Evolutionary conservation across 1,140 invertebrate genomes (phyloP), one percentile per base, ranked within the genome.

Genomic region (Liolophura sinensis): DNA sequence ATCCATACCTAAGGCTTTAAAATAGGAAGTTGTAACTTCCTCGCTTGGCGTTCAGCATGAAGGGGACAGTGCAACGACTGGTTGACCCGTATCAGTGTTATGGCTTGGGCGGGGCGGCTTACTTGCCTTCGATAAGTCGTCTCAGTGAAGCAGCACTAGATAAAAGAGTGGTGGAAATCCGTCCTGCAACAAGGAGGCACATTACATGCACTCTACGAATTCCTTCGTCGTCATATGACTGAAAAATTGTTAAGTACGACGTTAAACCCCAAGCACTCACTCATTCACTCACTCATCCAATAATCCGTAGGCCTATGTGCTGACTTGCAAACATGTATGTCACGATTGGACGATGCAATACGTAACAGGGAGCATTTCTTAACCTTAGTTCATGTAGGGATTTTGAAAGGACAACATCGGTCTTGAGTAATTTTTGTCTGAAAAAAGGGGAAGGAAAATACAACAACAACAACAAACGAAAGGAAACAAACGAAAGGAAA

Each of bases 271-370:
- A n/a, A n/a, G n/a, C n/a, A n/a, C n/a, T n/a, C n/a, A n/a, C n/a
- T n/a, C n/a, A n/a, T n/a, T n/a, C n/a, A n/a, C n/a, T n/a, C 20
- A 31, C 51, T 18, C n/a, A 49, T 62, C 51, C 16, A 60, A 60
- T 4, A 51, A 62, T 18, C 9, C 0, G 14, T 0, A 18, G 50
- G n/a, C 24, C 18, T 11, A 7, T 12, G n/a, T 48, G 18, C 50
- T 20, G 14, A 59, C 1, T 9, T 40, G 16, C 22, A 57, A 15
- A 31, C 20, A 31, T 46, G 48, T 47, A 60, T 46, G 4, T 12
- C n/a, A 48, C 40, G 15, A 31, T 11, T 15, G 16, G 6, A 16
- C n/a, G 7, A 12, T 22, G 20, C 4, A 7, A 31, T n/a, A 46
- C 7, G 1, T 7, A 48, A 18, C 40, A 60, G n/a, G 3, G 48